Percentiles rank a stretch among this genome's conserved stretches.
Evolutionary conservation across 2,113 vertebrate genomes (phyloP).

Genomic region (Otocyon megalotis): DNA sequence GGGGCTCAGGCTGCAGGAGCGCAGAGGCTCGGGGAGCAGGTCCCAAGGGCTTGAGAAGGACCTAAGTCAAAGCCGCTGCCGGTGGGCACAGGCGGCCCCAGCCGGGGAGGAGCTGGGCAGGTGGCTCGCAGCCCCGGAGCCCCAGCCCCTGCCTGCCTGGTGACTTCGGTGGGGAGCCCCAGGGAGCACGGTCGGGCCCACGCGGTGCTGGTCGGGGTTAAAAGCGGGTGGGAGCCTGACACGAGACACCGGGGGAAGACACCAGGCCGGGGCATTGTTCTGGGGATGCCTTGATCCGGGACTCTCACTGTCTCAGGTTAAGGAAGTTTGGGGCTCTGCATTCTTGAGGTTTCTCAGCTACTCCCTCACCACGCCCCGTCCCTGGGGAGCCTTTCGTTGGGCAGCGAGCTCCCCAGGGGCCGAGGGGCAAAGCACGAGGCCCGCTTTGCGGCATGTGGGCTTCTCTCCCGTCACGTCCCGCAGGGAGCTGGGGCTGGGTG

Average conservation of each 20-base stretch:
- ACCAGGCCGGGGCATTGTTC: background rate
- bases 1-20: fast-evolving
- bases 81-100: fast-evolving
- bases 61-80: fast-evolving
- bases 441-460: fast-evolving
- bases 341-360: slow-evolving; percentile 51
- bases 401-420: fast-evolving
- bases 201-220: background rate
- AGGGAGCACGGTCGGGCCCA: fast-evolving
- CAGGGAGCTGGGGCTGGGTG: background rate
- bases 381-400: background rate
- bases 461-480: background rate
- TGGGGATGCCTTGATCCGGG: background rate
- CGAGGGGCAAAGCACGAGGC: fast-evolving
- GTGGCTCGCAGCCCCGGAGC: too few relatives aligned
- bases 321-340: slow-evolving; percentile 55
- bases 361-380: background rate
- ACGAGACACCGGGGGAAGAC: background rate
- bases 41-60: fast-evolving
- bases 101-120: background rate
- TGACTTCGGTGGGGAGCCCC: background rate
- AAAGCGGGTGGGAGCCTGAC: background rate
- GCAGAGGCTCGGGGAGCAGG: background rate
- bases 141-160: too few relatives aligned
- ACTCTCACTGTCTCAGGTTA: slow-evolving; percentile 59